phyloP scores from a whole-genome alignment of 2,113 vertebrate species.

The Anhinga anhinga region DNA sequence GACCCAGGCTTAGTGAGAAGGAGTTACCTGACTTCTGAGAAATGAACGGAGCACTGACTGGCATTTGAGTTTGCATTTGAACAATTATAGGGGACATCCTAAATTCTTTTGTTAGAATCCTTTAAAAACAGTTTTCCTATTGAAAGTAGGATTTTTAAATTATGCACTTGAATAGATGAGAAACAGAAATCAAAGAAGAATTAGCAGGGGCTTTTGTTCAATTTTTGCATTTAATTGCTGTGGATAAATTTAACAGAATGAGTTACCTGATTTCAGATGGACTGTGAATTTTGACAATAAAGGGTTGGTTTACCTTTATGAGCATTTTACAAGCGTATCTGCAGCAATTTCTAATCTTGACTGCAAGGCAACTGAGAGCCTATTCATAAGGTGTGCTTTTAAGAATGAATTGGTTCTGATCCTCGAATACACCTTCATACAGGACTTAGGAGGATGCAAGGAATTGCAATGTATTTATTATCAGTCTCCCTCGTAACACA shows the following conservation, averaged over 20 bases:
- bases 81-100: neutral
- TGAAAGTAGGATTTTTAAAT: neutral
- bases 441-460: fast-evolving
- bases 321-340: fast-evolving
- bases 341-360: neutral
- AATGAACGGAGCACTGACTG: too few species aligned
- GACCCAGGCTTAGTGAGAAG: too few species aligned
- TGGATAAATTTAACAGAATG: neutral
- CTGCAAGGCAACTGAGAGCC: neutral
- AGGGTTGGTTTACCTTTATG: neutral
- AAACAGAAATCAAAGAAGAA: neutral
- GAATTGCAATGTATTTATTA: fast-evolving
- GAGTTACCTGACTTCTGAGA: too few species aligned
- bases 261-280: neutral
- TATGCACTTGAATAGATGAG: neutral
- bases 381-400: fast-evolving
- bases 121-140: neutral
- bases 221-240: neutral
- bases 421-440: neutral
- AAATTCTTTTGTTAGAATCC: neutral
- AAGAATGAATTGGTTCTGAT: neutral
- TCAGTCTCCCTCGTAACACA: neutral
- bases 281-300: neutral
- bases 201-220: neutral
- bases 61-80: neutral